These are phyloP conservation scores for Apistogramma diplotaenia DNA, from an alignment of 2,113 vertebrate species.

Conservation along the genomic window DNA sequence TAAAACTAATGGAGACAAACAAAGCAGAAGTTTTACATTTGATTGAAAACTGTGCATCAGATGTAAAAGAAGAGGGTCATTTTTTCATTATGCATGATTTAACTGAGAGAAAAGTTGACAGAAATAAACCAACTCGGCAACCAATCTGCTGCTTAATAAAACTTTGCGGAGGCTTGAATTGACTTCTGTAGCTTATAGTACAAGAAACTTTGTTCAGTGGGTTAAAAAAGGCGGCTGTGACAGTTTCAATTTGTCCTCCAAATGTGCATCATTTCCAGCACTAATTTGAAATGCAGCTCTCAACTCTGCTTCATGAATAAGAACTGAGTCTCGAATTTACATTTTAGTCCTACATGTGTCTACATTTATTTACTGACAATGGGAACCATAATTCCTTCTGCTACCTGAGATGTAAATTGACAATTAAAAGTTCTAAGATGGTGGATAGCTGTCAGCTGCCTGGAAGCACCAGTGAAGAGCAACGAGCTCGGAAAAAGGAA, in stretches of 20 bases:
- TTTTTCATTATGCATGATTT: conserved; percentile 42
- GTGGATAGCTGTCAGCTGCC: conserved; percentile 13
- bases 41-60: background rate
- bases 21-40: conserved; percentile 10
- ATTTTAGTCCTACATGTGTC: conserved; percentile 12
- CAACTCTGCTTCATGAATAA: background rate
- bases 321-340: conserved; percentile 8
- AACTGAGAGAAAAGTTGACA: conserved; percentile 23
- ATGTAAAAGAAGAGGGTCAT: conserved; percentile 3
- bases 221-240: background rate
- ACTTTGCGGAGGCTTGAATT: conserved; percentile 15
- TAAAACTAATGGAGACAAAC: conserved; percentile 30
- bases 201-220: conserved; percentile 34
- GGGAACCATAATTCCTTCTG: background rate
- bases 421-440: conserved; percentile 26
- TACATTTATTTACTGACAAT: conserved; percentile 25
- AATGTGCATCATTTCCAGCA: conserved; percentile 15
- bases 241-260: conserved; percentile 37
- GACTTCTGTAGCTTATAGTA: conserved; percentile 1
- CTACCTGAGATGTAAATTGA: conserved; percentile 28
- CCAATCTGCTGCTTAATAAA: conserved; percentile 25
- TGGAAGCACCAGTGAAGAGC: background rate
- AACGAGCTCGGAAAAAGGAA: background rate
- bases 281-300: conserved; percentile 11
- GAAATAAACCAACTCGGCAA: conserved; percentile 9